Evolutionary conservation across 2,797 vertebrate species (phyloP).

Genomic region (Miichthys miiuy): DNA sequence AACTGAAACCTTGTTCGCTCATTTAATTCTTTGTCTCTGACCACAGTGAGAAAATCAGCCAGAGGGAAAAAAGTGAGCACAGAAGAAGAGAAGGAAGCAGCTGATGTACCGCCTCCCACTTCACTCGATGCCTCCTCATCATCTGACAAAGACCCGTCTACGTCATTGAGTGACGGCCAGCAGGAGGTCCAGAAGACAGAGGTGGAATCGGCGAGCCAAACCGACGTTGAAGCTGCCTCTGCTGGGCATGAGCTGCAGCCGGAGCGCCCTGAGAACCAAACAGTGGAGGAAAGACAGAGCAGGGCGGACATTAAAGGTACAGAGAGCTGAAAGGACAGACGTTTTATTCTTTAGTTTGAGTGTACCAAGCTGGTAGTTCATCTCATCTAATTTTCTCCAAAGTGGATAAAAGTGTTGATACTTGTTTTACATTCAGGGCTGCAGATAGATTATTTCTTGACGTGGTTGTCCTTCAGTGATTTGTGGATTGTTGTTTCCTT

Average conservation of each 20-base stretch:
- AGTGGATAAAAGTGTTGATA: too few relatives aligned
- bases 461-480: too few relatives aligned
- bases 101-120: neutral
- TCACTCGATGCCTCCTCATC: neutral
- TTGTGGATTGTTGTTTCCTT: neutral
- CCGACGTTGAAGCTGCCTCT: neutral
- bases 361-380: too few relatives aligned
- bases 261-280: constrained; percentile 1
- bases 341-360: neutral
- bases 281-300: constrained; percentile 4
- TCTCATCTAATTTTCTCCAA: too few relatives aligned
- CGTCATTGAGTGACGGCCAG: neutral
- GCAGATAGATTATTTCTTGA: too few relatives aligned
- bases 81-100: neutral
- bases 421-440: too few relatives aligned
- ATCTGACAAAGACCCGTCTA: neutral
- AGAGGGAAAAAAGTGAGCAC: constrained; percentile 25
- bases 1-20: neutral
- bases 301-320: constrained; percentile 33
- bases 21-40: neutral
- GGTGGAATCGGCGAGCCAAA: constrained; percentile 5
- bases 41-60: constrained; percentile 66
- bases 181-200: constrained; percentile 16
- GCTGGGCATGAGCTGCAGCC: neutral
- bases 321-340: neutral